Evolutionary conservation across 1,140 invertebrate species (phyloP).

Genomic region (Nasonia giraulti): DNA sequence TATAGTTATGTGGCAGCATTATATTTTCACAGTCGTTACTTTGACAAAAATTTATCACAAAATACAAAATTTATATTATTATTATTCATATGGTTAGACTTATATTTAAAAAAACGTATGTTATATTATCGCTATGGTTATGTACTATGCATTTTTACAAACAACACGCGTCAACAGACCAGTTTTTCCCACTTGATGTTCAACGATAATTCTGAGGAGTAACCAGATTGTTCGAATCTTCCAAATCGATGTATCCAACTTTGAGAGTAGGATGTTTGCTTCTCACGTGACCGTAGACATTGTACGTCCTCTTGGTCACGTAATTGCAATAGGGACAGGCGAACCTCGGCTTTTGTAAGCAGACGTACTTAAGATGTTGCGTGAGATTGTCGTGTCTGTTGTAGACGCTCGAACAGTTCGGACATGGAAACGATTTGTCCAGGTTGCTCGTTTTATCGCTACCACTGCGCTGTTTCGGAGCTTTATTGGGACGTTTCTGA

Average conservation of each 20-base stretch:
- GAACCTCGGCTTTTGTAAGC: constrained; percentile 74
- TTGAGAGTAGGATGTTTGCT: constrained; percentile 49
- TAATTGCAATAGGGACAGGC: constrained; percentile 70
- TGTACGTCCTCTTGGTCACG: constrained; percentile 59
- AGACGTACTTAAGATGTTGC: constrained; percentile 71
- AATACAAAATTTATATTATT: not conserved
- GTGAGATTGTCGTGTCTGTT: constrained; percentile 75
- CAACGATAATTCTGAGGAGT: constrained; percentile 31
- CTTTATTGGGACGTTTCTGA: not conserved
- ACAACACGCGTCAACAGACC: not conserved
- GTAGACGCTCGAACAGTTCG: constrained; percentile 74
- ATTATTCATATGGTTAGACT: not conserved
- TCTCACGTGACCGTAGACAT: constrained; percentile 57
- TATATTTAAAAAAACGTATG: not conserved
- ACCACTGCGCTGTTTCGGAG: not conserved
- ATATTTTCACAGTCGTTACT: not conserved
- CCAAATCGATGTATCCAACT: constrained; percentile 40
- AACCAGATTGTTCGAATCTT: constrained; percentile 44
- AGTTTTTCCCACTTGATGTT: not conserved
- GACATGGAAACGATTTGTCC: constrained; percentile 74
- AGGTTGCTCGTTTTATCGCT: not conserved
- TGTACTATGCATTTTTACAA: not conserved
- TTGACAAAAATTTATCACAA: not conserved
- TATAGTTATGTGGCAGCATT: too few relatives aligned
- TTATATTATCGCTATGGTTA: too few relatives aligned